Conservation (phyloP, 2,797 vertebrate species). For the Chaetodon trifasciatus region DNA sequence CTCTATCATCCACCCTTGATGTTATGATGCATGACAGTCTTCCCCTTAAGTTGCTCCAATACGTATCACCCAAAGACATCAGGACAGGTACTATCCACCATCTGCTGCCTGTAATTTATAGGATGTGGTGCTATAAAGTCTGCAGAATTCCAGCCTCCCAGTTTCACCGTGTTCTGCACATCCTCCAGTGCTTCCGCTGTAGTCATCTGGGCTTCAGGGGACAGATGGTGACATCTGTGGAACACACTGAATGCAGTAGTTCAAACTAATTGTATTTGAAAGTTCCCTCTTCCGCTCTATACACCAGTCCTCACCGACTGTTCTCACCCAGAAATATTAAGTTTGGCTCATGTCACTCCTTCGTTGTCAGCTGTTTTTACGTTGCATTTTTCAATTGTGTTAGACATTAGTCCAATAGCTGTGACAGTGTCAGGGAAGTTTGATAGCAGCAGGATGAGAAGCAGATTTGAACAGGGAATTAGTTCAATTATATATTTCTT, state of each 20-base stretch:
- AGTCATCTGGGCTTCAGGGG: constrained; percentile 34
- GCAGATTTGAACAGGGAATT: not conserved
- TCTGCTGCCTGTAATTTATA: constrained; percentile 6
- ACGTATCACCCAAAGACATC: not conserved
- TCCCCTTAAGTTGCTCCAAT: constrained; percentile 1
- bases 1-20: constrained; percentile 7
- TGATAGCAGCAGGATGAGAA: not conserved
- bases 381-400: not conserved
- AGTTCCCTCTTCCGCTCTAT: constrained; percentile 6
- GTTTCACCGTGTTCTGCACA: constrained; percentile 1
- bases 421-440: not conserved
- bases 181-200: constrained; percentile 15
- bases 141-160: constrained; percentile 11
- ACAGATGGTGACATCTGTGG: constrained; percentile 46
- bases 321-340: constrained; percentile 19
- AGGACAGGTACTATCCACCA: not conserved
- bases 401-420: not conserved
- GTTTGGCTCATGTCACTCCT: not conserved
- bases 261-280: constrained; percentile 43
- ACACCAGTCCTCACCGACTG: constrained; percentile 5
- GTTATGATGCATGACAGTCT: constrained; percentile 5
- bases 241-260: constrained; percentile 32
- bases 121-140: constrained; percentile 3
- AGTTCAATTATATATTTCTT: not conserved
- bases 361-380: not conserved